These are phyloP conservation scores for Hedychridium roseum DNA, from an alignment of 2,888 invertebrate genomes.

Conservation along the genomic window DNA sequence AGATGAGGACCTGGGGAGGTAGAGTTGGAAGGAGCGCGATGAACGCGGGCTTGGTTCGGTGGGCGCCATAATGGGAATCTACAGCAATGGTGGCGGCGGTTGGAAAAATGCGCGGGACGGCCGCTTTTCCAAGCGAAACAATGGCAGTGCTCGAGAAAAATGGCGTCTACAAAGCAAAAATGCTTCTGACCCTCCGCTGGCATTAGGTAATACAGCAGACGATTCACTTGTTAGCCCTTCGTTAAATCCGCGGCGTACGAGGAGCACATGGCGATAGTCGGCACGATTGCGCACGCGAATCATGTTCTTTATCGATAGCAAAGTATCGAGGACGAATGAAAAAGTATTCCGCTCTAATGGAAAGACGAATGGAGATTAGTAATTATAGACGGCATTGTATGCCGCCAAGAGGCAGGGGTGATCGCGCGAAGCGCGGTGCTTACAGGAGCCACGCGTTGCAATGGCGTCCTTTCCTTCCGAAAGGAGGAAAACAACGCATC, in stretches of 20 bases:
- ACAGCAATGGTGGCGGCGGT: constrained; percentile 24
- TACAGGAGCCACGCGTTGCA: constrained; percentile 42
- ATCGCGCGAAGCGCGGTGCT: constrained; percentile 42
- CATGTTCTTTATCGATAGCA: constrained; percentile 11
- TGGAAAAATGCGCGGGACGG: constrained; percentile 59
- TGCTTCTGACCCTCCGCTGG: constrained; percentile 1
- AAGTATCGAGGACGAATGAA: constrained; percentile 14
- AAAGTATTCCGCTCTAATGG: neutral
- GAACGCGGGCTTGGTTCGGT: constrained; percentile 49
- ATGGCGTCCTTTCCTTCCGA: constrained; percentile 46
- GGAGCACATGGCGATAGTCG: constrained; percentile 43
- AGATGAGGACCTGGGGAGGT: constrained; percentile 17
- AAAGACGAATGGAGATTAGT: constrained; percentile 36
- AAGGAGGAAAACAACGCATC: no score
- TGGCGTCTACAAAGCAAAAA: constrained; percentile 33
- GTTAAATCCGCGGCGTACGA: constrained; percentile 3
- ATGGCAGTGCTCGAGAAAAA: constrained; percentile 38
- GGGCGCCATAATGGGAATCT: constrained; percentile 46
- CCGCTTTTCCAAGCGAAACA: constrained; percentile 35
- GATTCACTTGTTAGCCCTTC: no score
- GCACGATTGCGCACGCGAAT: no score
- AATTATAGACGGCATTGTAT: constrained; percentile 53
- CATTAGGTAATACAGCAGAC: neutral
- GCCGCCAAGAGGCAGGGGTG: constrained; percentile 40
- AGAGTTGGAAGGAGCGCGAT: constrained; percentile 21